Base-by-base conservation (phyloP, 2,888 invertebrate genomes). In the Caenorhabditis imperialis region DNA sequence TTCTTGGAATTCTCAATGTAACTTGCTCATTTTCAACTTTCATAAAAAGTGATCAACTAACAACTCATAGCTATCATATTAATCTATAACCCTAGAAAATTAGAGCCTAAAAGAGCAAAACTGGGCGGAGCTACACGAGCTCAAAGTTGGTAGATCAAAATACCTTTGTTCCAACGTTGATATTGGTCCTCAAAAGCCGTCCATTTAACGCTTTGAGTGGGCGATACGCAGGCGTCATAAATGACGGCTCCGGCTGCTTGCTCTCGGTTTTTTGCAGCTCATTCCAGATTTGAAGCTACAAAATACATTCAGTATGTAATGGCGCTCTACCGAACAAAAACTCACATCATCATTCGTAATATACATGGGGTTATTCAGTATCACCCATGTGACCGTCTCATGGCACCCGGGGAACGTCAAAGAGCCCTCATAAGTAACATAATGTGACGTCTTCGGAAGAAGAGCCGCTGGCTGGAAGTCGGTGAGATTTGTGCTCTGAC, bases 311-410 rank as follows among this genome's bases (percentile, higher is more conserved):
- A 30, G 30, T 30, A 30, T 30, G 6, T 30, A 30, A 7, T 6
- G 6, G 6, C 10, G 6, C 10, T 30, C 10, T 30, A 30, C 30
- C 10, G 30, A 30, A 7, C 10, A 30, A 53, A 4, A 50, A 55
- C 91, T 89, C 90, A 96, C 96, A 93, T 97, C 96, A 89, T 94
- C 94, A 88, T 93, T 93, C 82, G 95, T 94, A 89, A 98, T 94
- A 91, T 96, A 96, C 89, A 97, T 94, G 77, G 97, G 97, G 90
- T 95, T 96, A 91, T 98, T 98, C 90, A 96, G 92, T 87, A 99
- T 94, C 88, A 98, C 93, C 98, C 98, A 99, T 71, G 96, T 95
- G 38, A 96, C 95, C n/a, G 97, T 97, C 90, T 99, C 98, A 93
- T 96, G 95, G 90, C 98, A 99, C 53, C 96, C 81, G 1, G 81